Evolutionary conservation across 2,113 vertebrate genomes (phyloP).

Genomic region (Oncorhynchus clarkii): DNA sequence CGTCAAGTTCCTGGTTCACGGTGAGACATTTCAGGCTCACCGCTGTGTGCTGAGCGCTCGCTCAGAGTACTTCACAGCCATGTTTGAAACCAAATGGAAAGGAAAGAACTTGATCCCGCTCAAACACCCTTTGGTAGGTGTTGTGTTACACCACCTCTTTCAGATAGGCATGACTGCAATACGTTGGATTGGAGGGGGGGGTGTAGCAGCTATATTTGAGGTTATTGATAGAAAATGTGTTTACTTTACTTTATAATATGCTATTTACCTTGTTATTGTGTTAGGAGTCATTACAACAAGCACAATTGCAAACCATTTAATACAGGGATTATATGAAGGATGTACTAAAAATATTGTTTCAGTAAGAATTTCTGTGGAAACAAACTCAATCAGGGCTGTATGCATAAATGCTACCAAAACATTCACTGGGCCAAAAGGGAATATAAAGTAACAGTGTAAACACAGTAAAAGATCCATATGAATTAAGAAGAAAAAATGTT

Average conservation of each 20-base stretch:
- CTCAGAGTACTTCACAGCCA: constrained; percentile 90
- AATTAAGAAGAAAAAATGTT: background rate
- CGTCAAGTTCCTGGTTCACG: constrained; percentile 88
- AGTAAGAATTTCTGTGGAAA: no score
- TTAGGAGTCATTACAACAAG: no score
- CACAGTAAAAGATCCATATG: no score
- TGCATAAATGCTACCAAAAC: no score
- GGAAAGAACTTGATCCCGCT: constrained; percentile 86
- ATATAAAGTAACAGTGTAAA: no score
- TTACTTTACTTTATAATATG: background rate
- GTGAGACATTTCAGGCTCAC: constrained; percentile 85
- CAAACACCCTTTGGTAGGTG: constrained; percentile 89
- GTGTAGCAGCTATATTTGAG: background rate
- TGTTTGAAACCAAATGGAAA: constrained; percentile 96
- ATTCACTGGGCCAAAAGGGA: no score
- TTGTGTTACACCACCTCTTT: background rate
- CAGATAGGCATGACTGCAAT: background rate
- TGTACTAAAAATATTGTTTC: no score
- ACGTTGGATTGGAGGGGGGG: background rate
- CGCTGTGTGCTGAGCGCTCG: constrained; percentile 88
- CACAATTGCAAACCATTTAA: no score
- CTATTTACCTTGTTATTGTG: no score
- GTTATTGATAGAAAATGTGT: no score
- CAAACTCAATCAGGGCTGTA: no score
- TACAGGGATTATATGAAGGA: no score